Base-by-base conservation (phyloP, 23 tunicate genomes). In the Ciona savignyi region DNA sequence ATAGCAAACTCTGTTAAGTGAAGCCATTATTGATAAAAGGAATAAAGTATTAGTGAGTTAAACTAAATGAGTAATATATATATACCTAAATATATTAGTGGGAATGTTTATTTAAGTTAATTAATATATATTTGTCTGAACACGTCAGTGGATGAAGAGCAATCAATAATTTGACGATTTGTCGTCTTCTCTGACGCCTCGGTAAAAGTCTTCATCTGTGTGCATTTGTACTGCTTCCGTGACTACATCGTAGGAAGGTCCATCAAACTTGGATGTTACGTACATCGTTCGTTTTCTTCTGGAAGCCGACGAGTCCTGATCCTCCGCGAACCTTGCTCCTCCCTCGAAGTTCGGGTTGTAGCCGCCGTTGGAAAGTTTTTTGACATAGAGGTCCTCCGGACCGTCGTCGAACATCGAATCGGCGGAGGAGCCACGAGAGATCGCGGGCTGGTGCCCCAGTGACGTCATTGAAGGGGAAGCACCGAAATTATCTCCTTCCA, bases 221-320 rank as follows among this genome's bases (percentile, higher is more conserved):
- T 72, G 63, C 30, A 65, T 51, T 49, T 85, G 91, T 1, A 85
- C 91, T 0, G 73, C 51, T 34, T 78, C 83, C 20, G 91, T 85
- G 32, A 78, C 72, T 49, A 85, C 91, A 71, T 78, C 75, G 67
- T 85, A 85, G 34, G 70, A 28, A 4, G 83, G 91, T 1, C 82
- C 78, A n/a, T 48, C 67, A 73, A 77, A 60, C 34, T 64, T 70
- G 26, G 82, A 71, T 56, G 89, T 84, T 67, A 77, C 89, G 31
- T 77, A 77, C n/a, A n/a, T n/a, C 15, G 76, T 35, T 0, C 78
- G 77, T 25, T 72, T 72, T 33, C 32, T 49, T n/a, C 27, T 27
- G 32, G 63, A 26, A 22, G 64, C 33, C 64, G 65, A 48, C 31
- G 32, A 25, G n/a, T 24, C 20, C 6, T 30, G 65, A 48, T 48